A percentile compares a stretch with the other conserved stretches of the same genome.
Evolutionary conservation across 2,113 vertebrate genomes (phyloP).

Genomic region (Muntiacus muntjak): DNA sequence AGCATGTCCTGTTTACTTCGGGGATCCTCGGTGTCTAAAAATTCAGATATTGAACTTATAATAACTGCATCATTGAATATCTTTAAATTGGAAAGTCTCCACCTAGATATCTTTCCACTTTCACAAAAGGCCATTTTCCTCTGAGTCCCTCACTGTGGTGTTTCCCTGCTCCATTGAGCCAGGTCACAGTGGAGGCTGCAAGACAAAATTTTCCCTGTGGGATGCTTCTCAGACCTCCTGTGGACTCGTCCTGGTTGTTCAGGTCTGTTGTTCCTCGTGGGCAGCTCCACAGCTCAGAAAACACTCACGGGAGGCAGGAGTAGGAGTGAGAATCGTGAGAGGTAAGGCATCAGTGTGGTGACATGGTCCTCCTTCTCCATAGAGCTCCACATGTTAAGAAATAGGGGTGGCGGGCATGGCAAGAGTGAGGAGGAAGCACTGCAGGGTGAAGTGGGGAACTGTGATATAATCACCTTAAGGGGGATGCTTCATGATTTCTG

Average conservation of each 20-base stretch:
- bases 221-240: neutral
- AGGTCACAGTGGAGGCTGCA: neutral
- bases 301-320: neutral
- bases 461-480: neutral
- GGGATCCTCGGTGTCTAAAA: neutral
- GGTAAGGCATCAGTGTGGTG: neutral
- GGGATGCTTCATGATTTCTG: neutral
- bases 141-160: neutral
- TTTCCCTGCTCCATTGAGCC: neutral
- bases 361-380: neutral
- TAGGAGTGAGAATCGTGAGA: neutral
- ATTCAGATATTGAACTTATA: neutral
- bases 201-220: neutral
- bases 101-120: neutral
- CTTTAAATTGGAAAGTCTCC: neutral
- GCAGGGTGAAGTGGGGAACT: neutral
- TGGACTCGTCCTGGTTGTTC: neutral
- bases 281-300: neutral
- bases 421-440: neutral
- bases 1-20: neutral
- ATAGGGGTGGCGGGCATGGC: neutral
- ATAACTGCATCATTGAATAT: neutral
- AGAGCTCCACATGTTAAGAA: neutral
- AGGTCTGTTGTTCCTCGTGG: neutral
- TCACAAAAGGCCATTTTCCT: neutral